phyloP scores from a whole-genome alignment of 1,140 invertebrate species.

The Zelostemma sp. region DNA sequence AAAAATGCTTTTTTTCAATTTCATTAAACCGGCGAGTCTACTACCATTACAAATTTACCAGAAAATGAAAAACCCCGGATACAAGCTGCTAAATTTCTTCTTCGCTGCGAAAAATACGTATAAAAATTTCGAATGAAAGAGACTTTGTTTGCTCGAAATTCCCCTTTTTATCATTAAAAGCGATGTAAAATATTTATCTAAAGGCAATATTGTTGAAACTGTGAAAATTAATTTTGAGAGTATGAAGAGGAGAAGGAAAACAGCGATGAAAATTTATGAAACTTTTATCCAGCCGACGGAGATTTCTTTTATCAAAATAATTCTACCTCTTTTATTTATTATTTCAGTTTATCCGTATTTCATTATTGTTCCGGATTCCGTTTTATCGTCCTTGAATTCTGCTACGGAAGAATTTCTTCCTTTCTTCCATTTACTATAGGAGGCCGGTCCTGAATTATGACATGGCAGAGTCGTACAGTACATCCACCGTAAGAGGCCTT shows the following conservation, averaged over 20 bases:
- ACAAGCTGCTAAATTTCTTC: too few relatives aligned
- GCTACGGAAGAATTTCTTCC: constrained; percentile 16
- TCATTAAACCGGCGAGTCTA: too few relatives aligned
- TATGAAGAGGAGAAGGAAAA: background rate
- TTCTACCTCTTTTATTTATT: constrained; percentile 11
- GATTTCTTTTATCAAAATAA: background rate
- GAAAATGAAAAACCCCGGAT: too few relatives aligned
- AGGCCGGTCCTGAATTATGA: constrained; percentile 33
- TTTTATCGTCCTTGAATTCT: constrained; percentile 24
- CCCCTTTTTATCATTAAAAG: background rate
- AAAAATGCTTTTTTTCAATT: too few relatives aligned
- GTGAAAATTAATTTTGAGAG: background rate
- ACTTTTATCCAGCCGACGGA: background rate
- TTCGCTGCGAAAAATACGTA: too few relatives aligned
- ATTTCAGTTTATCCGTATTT: constrained; percentile 29
- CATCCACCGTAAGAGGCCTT: constrained; percentile 30
- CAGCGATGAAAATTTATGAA: constrained; percentile 5
- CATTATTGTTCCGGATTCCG: constrained; percentile 19
- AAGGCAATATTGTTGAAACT: background rate
- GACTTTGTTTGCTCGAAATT: background rate
- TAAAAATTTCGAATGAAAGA: too few relatives aligned
- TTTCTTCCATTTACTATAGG: constrained; percentile 28
- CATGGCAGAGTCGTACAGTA: constrained; percentile 31
- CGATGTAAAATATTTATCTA: background rate
- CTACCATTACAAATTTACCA: too few relatives aligned